Percentiles rank a stretch among this genome's conserved stretches.
Conservation (phyloP, 2,797 vertebrate species). For the Morus bassanus region DNA sequence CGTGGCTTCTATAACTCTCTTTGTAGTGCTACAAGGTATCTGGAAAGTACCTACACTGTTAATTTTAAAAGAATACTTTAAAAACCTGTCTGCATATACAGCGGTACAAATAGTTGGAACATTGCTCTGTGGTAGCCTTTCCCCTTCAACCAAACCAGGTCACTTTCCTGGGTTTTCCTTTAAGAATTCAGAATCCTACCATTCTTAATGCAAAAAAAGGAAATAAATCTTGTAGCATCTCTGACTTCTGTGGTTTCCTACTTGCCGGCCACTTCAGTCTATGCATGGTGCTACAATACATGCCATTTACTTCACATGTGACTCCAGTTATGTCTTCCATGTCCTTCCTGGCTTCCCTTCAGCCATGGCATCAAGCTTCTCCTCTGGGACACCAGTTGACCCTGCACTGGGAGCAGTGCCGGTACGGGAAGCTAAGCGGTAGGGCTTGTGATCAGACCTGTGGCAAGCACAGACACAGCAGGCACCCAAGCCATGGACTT, state of each 20-base stretch:
- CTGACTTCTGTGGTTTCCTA: not conserved
- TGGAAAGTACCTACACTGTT: not conserved
- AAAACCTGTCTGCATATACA: not conserved
- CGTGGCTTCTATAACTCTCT: not conserved
- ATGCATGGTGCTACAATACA: not conserved
- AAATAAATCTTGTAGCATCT: not conserved
- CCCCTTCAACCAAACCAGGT: not conserved
- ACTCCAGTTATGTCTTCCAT: not conserved
- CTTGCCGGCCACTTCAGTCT: not conserved
- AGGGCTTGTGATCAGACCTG: not conserved
- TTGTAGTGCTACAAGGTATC: not conserved
- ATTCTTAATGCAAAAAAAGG: not conserved
- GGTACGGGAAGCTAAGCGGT: not conserved
- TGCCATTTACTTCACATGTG: not conserved
- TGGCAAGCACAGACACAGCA: not conserved
- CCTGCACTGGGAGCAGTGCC: not conserved
- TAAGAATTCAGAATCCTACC: not conserved
- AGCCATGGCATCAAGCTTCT: not conserved
- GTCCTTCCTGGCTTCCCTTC: not conserved
- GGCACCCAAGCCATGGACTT: not conserved
- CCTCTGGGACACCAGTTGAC: not conserved
- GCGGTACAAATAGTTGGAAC: not conserved
- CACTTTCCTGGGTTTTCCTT: not conserved
- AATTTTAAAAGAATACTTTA: not conserved
- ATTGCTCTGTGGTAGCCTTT: not conserved